A percentile compares a stretch with the other conserved stretches of the same genome.
Evolutionary conservation across 64 coral and sea anemone species (phyloP).

Genomic region (Actinia tenebrosa): DNA sequence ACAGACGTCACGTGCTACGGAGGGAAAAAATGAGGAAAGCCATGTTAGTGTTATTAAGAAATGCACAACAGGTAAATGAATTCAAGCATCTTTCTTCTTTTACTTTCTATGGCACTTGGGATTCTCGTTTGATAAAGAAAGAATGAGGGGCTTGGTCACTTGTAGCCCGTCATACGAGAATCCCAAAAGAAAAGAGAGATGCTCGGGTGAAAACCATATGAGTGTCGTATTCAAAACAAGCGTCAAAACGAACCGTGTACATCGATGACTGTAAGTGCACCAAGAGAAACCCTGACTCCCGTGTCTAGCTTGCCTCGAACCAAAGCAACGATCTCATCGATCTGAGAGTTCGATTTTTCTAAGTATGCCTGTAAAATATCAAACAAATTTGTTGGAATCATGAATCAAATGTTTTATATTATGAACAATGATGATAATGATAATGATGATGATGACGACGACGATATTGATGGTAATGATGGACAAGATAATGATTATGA

Average conservation of each 20-base stretch:
- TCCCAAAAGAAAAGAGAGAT: not conserved
- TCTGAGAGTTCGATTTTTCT: slow-evolving; percentile 70
- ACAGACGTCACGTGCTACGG: slow-evolving; percentile 81
- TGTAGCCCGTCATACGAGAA: not conserved
- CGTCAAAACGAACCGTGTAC: slow-evolving; percentile 63
- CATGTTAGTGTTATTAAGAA: not conserved
- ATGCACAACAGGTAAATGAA: too few species aligned
- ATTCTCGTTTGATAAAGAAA: too few species aligned
- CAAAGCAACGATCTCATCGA: slow-evolving; percentile 84
- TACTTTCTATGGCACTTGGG: too few species aligned
- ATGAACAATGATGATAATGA: too few species aligned
- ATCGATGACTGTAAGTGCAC: slow-evolving; percentile 95
- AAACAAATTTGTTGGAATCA: too few species aligned
- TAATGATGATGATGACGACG: too few species aligned
- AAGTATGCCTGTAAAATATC: slow-evolving; percentile 67
- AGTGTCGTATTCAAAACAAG: not conserved
- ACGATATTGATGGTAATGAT: too few species aligned
- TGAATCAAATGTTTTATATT: too few species aligned
- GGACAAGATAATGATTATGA: too few species aligned
- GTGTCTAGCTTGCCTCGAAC: slow-evolving; percentile 93
- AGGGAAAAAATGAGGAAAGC: not conserved
- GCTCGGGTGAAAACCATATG: too few species aligned
- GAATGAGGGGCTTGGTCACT: too few species aligned
- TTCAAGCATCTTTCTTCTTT: too few species aligned
- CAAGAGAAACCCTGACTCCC: slow-evolving; percentile 89